Percentiles rank a stretch among this genome's conserved stretches.
Evolutionary conservation across 1,140 invertebrate genomes (phyloP).

Genomic region (Cepaea nemoralis): DNA sequence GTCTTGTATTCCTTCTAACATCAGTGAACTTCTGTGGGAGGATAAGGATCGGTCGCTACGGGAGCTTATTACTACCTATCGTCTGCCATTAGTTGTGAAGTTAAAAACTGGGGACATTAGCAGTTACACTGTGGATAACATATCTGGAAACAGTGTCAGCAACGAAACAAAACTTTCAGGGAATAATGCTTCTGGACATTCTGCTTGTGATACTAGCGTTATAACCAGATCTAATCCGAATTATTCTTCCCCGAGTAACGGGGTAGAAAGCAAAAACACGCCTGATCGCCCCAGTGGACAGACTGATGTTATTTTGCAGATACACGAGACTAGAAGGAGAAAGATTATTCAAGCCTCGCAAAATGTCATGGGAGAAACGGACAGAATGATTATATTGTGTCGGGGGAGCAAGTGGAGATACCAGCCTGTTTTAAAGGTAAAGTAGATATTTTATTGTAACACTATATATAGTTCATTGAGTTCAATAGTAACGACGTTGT

Average conservation of each 20-base stretch:
- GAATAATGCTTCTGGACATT: background rate
- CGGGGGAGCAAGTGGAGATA: conserved; percentile 52
- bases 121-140: conserved; percentile 20
- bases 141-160: background rate
- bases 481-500: too few relatives aligned
- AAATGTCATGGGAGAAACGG: conserved; percentile 58
- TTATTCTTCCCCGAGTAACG: background rate
- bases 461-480: too few relatives aligned
- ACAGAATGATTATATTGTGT: conserved; percentile 54
- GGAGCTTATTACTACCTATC: conserved; percentile 40
- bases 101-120: conserved; percentile 44
- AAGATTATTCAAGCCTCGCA: conserved; percentile 51
- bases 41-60: conserved; percentile 39
- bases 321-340: conserved; percentile 50
- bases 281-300: background rate
- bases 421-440: conserved; percentile 56
- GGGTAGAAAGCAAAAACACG: background rate
- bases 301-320: conserved; percentile 45
- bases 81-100: conserved; percentile 43
- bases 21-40: conserved; percentile 45
- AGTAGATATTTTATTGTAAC: too few relatives aligned
- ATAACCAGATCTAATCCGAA: background rate
- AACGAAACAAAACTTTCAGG: background rate
- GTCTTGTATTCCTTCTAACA: background rate
- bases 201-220: background rate